These are phyloP conservation scores for Nysson spinosus DNA, from an alignment of 2,888 invertebrate species.

Conservation along the genomic window DNA sequence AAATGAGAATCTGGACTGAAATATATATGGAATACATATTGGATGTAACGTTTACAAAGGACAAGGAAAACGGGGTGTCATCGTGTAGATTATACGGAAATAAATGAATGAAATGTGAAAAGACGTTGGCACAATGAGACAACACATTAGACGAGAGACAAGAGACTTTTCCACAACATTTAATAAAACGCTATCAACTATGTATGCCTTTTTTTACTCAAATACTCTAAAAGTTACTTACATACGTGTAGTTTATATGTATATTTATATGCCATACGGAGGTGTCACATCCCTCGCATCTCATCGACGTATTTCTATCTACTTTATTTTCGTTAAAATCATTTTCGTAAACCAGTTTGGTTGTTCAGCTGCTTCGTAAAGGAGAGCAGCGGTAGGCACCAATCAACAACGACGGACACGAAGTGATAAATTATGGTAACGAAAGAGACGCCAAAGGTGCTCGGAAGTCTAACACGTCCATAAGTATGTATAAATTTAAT, in stretches of 20 bases:
- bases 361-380: constrained; percentile 38
- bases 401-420: constrained; percentile 55
- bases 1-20: too few relatives aligned
- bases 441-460: constrained; percentile 51
- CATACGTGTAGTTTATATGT: constrained; percentile 71
- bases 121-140: constrained; percentile 46
- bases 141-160: constrained; percentile 56
- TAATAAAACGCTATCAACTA: constrained; percentile 77
- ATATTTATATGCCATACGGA: constrained; percentile 66
- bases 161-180: constrained; percentile 70
- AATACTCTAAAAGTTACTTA: constrained; percentile 76
- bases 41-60: background rate
- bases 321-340: constrained; percentile 28
- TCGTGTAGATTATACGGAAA: background rate
- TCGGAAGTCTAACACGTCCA: constrained; percentile 71
- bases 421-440: constrained; percentile 31
- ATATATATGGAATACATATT: too few relatives aligned
- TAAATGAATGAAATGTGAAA: constrained; percentile 16
- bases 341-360: constrained; percentile 23
- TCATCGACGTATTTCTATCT: constrained; percentile 44
- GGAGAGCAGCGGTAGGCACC: constrained; percentile 53
- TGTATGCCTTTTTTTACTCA: constrained; percentile 74
- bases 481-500: constrained; percentile 73
- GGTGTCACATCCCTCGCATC: constrained; percentile 67
- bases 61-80: background rate